Conservation (phyloP, 2,797 vertebrate species). For the Lacerta bilineata region DNA sequence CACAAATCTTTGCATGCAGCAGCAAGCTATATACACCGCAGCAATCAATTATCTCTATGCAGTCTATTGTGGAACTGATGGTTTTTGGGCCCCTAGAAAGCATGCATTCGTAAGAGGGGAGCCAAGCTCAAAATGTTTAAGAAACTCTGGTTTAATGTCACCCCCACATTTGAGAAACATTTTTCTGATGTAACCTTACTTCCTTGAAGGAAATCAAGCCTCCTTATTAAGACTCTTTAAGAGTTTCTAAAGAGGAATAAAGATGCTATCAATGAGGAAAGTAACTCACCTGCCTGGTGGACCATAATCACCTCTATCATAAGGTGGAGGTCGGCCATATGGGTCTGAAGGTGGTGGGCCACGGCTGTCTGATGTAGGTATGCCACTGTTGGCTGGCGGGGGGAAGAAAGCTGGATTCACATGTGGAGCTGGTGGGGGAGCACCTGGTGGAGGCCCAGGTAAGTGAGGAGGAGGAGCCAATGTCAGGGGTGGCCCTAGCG, state of each 20-base stretch:
- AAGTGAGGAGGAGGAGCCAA: constrained; percentile 96
- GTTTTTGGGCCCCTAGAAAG: background rate
- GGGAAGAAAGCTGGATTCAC: constrained; percentile 99
- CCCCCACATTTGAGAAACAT: background rate
- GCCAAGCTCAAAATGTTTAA: constrained; percentile 28
- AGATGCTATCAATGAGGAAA: constrained; percentile 48
- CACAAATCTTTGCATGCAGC: background rate
- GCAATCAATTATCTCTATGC: background rate
- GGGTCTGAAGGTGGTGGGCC: constrained; percentile 94
- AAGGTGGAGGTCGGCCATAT: constrained; percentile 94
- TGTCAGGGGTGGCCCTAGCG: constrained; percentile 94
- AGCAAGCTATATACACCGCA: background rate
- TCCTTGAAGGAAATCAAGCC: constrained; percentile 19
- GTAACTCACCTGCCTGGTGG: constrained; percentile 93
- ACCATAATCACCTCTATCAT: constrained; percentile 96
- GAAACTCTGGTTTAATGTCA: constrained; percentile 19
- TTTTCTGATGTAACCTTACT: constrained; percentile 36
- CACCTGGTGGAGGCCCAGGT: constrained; percentile 95
- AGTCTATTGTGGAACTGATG: background rate
- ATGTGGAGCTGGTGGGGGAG: constrained; percentile 96
- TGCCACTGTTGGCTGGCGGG: constrained; percentile 94
- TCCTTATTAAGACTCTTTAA: constrained; percentile 29
- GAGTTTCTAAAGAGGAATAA: constrained; percentile 39
- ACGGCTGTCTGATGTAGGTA: constrained; percentile 93
- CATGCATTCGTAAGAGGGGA: background rate